Evolutionary conservation across 2,113 vertebrate species (phyloP).

Genomic region (Pipra filicauda): DNA sequence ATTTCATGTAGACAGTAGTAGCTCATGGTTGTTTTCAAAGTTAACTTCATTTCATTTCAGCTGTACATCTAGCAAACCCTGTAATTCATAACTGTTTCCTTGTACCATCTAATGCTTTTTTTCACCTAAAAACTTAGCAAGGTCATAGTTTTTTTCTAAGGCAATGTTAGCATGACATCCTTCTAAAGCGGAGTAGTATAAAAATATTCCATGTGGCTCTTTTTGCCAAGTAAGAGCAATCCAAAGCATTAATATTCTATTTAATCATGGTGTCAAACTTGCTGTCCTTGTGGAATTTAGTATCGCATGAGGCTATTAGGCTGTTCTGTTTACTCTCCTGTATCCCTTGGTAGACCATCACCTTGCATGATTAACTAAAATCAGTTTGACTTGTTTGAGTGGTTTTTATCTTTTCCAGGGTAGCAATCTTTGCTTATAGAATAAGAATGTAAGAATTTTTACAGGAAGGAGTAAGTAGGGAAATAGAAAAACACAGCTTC

Average conservation of each 20-base stretch:
- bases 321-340: not conserved
- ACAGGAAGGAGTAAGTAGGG: not conserved
- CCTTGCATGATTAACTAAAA: not conserved
- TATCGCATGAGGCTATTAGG: not conserved
- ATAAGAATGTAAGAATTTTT: not conserved
- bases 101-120: not conserved
- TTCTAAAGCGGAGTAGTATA: not conserved
- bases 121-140: not conserved
- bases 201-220: not conserved
- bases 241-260: not conserved
- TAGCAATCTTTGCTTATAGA: not conserved
- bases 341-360: not conserved
- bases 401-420: not conserved
- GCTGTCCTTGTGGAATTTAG: conserved; percentile 29
- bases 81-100: not conserved
- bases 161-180: not conserved
- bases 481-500: not conserved
- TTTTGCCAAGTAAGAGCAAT: conserved; percentile 14
- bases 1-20: not conserved
- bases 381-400: not conserved
- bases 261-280: not conserved
- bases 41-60: not conserved
- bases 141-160: not conserved
- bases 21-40: not conserved
- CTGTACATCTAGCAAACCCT: not conserved